A percentile compares a stretch with the other conserved stretches of the same genome.
These are phyloP conservation scores for Holcopasites calliopsidis DNA, from an alignment of 1,140 invertebrate species.

Conservation along the genomic window DNA sequence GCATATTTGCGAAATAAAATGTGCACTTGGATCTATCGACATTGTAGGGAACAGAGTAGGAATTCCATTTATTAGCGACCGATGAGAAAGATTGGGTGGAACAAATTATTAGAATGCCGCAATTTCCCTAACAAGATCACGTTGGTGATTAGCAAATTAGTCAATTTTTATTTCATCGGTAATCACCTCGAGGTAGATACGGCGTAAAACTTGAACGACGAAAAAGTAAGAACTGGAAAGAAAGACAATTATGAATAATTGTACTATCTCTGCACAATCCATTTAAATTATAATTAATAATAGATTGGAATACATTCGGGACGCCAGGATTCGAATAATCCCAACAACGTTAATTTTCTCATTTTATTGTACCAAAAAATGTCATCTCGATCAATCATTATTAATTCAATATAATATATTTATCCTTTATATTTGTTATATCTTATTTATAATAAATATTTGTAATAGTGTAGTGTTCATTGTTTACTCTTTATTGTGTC, in stretches of 20 bases:
- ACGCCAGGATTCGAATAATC: conserved; percentile 27
- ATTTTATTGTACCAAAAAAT: conserved; percentile 73
- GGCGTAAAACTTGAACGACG: not conserved
- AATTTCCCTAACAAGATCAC: too few relatives aligned
- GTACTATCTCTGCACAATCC: too few relatives aligned
- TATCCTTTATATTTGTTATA: conserved; percentile 69
- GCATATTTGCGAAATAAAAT: not conserved
- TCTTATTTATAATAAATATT: conserved; percentile 72
- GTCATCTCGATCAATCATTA: conserved; percentile 69
- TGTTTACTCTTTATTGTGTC: conserved; percentile 59
- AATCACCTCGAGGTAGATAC: not conserved
- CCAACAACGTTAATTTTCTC: conserved; percentile 56
- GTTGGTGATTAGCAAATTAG: too few relatives aligned
- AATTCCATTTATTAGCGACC: too few relatives aligned
- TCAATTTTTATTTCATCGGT: not conserved
- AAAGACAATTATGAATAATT: too few relatives aligned
- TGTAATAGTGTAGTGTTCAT: conserved; percentile 67
- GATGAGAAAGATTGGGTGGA: too few relatives aligned
- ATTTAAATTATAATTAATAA: not conserved
- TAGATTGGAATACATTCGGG: not conserved
- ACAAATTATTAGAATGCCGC: too few relatives aligned
- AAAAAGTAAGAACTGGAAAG: too few relatives aligned
- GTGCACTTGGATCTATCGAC: not conserved
- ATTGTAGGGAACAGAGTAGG: too few relatives aligned
- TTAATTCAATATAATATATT: conserved; percentile 71